Evolutionary conservation across 2,888 invertebrate species (phyloP).

Genomic region (Xylocampa areola): DNA sequence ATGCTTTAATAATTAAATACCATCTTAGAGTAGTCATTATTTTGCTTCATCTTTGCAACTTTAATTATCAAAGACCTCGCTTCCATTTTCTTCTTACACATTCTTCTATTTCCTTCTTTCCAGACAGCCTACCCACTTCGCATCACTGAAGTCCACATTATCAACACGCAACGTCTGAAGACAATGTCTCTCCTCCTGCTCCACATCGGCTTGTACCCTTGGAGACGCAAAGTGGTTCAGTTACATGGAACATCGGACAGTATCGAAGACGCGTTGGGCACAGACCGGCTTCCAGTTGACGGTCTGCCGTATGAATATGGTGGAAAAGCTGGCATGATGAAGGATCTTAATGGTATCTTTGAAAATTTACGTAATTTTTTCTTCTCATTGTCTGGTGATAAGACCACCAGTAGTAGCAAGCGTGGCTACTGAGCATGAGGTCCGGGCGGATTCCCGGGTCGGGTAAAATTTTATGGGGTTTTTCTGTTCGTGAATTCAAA

Average conservation of each 20-base stretch:
- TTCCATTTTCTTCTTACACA: background rate
- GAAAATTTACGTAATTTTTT: no score
- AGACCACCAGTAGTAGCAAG: no score
- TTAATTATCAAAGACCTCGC: background rate
- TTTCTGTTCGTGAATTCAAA: no score
- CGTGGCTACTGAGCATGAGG: no score
- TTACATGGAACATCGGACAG: slow-evolving; percentile 75
- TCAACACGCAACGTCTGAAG: slow-evolving; percentile 93
- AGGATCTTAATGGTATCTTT: slow-evolving; percentile 91
- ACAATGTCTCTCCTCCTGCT: slow-evolving; percentile 91
- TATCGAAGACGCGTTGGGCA: slow-evolving; percentile 74
- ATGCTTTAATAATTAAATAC: no score
- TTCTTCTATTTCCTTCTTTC: slow-evolving; percentile 53
- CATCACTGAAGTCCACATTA: slow-evolving; percentile 94
- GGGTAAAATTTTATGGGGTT: no score
- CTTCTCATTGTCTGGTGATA: no score
- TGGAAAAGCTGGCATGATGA: slow-evolving; percentile 93
- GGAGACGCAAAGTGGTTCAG: slow-evolving; percentile 81
- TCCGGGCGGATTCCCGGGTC: no score
- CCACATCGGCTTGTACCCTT: slow-evolving; percentile 82
- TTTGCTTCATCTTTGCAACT: no score
- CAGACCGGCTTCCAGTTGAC: slow-evolving; percentile 92
- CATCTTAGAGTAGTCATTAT: no score
- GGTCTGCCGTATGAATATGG: slow-evolving; percentile 95
- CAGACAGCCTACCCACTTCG: slow-evolving; percentile 95